Evolutionary conservation across 2,113 vertebrate species (phyloP).

Genomic region (Oxyura jamaicensis): DNA sequence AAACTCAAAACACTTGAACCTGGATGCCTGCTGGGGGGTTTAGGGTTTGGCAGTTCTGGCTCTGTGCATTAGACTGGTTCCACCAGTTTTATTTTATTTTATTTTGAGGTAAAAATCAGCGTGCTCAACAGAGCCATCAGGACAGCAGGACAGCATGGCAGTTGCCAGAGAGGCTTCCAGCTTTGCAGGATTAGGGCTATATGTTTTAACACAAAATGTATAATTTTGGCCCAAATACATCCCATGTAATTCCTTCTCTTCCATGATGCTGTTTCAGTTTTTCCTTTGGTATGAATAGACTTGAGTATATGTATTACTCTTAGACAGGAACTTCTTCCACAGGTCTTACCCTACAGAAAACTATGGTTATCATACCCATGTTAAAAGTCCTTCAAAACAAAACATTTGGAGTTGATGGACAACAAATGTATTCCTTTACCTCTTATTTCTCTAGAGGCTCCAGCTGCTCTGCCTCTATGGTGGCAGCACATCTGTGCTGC

Average conservation of each 20-base stretch:
- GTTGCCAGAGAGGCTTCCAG: background rate
- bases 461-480: background rate
- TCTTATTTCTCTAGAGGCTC: background rate
- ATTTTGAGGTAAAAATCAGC: background rate
- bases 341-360: background rate
- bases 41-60: background rate
- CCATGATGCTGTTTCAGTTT: background rate
- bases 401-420: background rate
- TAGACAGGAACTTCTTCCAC: background rate
- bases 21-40: background rate
- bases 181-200: background rate
- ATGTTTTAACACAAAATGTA: background rate
- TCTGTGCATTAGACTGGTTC: background rate
- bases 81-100: background rate
- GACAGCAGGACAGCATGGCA: background rate
- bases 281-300: background rate
- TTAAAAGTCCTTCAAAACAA: background rate
- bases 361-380: background rate
- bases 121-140: fast-evolving
- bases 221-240: background rate
- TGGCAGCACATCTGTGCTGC: background rate
- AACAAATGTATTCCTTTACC: background rate
- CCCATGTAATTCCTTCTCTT: background rate
- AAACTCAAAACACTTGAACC: fast-evolving
- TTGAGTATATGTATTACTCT: background rate